Base-by-base conservation (phyloP, 1,140 invertebrate genomes). In the Euwallacea fornicatus region DNA sequence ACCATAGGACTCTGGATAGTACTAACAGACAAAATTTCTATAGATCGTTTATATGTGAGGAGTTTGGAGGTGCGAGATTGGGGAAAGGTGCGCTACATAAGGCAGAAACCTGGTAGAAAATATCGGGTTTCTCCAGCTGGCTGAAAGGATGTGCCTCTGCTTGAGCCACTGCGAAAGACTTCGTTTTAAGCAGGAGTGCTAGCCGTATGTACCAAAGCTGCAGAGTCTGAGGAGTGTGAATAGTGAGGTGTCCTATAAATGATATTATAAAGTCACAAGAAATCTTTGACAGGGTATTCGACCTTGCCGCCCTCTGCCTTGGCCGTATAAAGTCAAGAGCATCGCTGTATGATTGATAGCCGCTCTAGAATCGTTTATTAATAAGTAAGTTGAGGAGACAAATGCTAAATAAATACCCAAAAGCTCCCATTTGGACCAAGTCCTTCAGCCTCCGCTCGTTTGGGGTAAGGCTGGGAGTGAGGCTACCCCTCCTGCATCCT, bases 121-220 rank as follows among this genome's bases (percentile, higher is more conserved):
- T 88, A 80, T 98, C 95, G 0, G 94, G 92, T 63, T 90, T 91
- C 79, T 92, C 93, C 4, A 97, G 84, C 78, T 92, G 89, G 0
- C 90, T 91, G 81, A 97, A 98, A 0, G 91, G 88, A 73, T 90
- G 88, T 0, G 91, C 88, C 81, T 98, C 95, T 2, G 88, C 86
- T 76, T 93, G 88, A 6, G 93, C 86, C 0, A 91, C 82, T 43
- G 89, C 87, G 73, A 89, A 90, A 56, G 92, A 85, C 55, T 89
- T 87, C 7, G 96, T 86, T 80, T 96, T 93, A 2, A 93, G 86
- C 69, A 97, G 83, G 1, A 98, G 83, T 0, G 91, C 86, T n/a
- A 97, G 86, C 58, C 96, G 83, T 0, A 92, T 93, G 76, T 95
- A 92, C 95, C 95, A 98, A 0, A 97, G 80, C 83, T 97, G 90